A percentile compares a stretch with the other conserved stretches of the same genome.
Conservation (phyloP, 2,888 invertebrate species). For the Zygaena filipendulae region DNA sequence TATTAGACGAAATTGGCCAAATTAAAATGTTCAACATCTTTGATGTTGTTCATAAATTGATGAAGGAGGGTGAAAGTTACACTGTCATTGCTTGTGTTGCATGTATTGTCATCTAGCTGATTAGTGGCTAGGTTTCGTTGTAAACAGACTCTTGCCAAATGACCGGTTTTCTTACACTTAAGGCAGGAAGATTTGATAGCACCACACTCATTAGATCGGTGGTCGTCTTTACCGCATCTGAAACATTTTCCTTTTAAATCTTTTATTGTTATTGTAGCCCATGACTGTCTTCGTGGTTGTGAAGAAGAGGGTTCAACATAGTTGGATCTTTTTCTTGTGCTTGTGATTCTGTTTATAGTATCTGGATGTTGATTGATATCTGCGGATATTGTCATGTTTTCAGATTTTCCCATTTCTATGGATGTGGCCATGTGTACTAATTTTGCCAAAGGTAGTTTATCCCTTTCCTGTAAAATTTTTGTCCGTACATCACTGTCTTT, state of each 20-base stretch:
- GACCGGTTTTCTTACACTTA: neutral
- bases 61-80: too few relatives aligned
- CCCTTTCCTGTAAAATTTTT: slow-evolving; percentile 1
- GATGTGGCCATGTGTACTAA: neutral
- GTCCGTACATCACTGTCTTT: neutral
- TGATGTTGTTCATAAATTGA: too few relatives aligned
- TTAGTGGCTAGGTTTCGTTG: neutral
- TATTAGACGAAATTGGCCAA: too few relatives aligned
- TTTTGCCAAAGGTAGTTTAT: neutral
- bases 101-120: neutral
- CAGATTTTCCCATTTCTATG: slow-evolving; percentile 1
- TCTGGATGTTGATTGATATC: neutral
- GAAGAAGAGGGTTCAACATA: too few relatives aligned
- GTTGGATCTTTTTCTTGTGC: too few relatives aligned
- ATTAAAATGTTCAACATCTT: too few relatives aligned
- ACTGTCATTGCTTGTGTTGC: neutral
- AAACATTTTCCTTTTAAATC: slow-evolving; percentile 2
- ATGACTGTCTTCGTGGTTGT: too few relatives aligned
- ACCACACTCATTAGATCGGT: neutral
- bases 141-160: slow-evolving; percentile 2
- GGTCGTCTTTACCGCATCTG: slow-evolving; percentile 1
- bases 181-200: neutral
- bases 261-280: too few relatives aligned
- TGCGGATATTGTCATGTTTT: neutral
- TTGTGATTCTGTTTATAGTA: too few relatives aligned